Conservation (phyloP, 2,888 invertebrate species). For the Eristalinus sepulchralis region DNA sequence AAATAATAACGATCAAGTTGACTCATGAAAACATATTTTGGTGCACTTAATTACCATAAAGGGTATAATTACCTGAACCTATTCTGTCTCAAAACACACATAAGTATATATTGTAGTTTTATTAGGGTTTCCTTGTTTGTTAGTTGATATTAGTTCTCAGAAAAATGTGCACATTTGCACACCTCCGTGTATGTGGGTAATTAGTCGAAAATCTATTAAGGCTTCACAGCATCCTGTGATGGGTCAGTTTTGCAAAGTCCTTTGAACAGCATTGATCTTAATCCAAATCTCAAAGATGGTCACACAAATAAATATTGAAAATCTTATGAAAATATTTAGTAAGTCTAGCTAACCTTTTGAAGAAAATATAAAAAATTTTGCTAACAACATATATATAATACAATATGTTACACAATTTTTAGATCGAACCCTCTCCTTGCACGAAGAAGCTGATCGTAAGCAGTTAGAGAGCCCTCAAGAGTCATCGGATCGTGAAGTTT, state of each 20-base stretch:
- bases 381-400: too few species aligned
- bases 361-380: background rate
- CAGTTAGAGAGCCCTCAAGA: constrained; percentile 79
- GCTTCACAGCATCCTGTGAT: background rate
- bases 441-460: constrained; percentile 73
- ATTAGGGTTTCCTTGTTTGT: background rate
- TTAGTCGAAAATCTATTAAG: background rate
- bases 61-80: background rate
- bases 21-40: too few species aligned
- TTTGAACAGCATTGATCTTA: background rate
- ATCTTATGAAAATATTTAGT: background rate
- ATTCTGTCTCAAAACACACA: background rate
- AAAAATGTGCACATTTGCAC: too few species aligned
- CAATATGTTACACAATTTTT: too few species aligned
- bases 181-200: background rate
- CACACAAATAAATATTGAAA: background rate
- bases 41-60: too few species aligned
- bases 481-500: constrained; percentile 86
- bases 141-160: background rate
- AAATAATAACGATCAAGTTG: too few species aligned
- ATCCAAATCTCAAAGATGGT: background rate
- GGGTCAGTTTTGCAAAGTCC: background rate
- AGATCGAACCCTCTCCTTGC: constrained; percentile 78
- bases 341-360: background rate
- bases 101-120: background rate